Conservation (phyloP, 1,140 invertebrate species). For the Mya arenaria region DNA sequence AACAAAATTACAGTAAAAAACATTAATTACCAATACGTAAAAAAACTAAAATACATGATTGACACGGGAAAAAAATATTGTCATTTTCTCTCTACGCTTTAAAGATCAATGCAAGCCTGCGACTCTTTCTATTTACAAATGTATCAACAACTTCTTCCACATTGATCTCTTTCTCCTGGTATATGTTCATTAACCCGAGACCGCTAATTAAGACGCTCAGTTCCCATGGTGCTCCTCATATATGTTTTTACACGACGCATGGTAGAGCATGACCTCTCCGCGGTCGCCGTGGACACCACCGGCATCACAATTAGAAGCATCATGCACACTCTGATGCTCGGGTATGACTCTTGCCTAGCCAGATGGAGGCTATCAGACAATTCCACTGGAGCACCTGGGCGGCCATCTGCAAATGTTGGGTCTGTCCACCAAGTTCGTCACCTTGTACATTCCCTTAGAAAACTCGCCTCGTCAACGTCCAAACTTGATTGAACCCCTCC, state of each 20-base stretch:
- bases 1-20: too few relatives aligned
- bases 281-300: constrained; percentile 21
- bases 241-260: constrained; percentile 26
- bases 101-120: background rate
- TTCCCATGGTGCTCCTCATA: constrained; percentile 21
- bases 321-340: background rate
- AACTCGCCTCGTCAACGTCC: background rate
- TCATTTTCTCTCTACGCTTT: constrained; percentile 3
- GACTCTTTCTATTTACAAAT: too few relatives aligned
- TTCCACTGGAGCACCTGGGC: background rate
- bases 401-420: background rate
- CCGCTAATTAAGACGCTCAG: background rate
- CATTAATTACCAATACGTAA: too few relatives aligned
- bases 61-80: background rate
- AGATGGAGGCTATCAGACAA: background rate
- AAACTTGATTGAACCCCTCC: background rate
- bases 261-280: constrained; percentile 4
- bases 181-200: constrained; percentile 14
- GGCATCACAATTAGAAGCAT: constrained; percentile 12
- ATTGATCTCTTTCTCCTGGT: background rate
- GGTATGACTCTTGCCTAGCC: background rate
- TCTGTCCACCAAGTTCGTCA: constrained; percentile 9
- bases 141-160: background rate
- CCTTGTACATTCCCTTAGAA: constrained; percentile 5
- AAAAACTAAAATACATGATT: too few relatives aligned